Conservation (phyloP, 2,888 invertebrate genomes). For the Lumbricus terrestris region DNA sequence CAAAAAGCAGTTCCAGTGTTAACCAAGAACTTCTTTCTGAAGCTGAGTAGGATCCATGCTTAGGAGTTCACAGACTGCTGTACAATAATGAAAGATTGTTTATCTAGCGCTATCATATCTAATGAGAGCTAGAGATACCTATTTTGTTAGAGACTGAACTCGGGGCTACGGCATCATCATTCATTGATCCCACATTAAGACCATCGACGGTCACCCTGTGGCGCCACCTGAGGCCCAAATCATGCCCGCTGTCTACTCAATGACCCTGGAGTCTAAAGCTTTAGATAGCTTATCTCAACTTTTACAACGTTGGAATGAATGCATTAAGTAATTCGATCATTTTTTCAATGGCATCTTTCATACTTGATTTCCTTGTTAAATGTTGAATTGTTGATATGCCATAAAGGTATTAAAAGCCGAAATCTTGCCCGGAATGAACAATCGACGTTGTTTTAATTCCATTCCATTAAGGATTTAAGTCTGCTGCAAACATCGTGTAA, state of each 20-base stretch:
- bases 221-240: no score
- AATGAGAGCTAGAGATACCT: background rate
- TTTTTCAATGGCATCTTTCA: background rate
- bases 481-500: background rate
- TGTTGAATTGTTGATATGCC: background rate
- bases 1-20: background rate
- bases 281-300: background rate
- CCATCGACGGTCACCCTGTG: no score
- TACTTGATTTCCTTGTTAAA: background rate
- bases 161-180: background rate
- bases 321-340: background rate
- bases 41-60: background rate
- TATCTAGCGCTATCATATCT: background rate
- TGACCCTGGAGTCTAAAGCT: background rate
- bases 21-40: background rate
- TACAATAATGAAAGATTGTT: background rate
- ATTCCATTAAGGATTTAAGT: background rate
- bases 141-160: background rate
- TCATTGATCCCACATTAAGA: background rate
- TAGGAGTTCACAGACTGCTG: background rate
- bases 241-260: no score
- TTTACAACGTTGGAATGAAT: background rate
- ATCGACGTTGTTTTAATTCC: background rate
- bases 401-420: background rate
- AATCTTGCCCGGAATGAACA: background rate